phyloP scores from a whole-genome alignment of 2,797 vertebrate genomes.

The Spinus pinus region DNA sequence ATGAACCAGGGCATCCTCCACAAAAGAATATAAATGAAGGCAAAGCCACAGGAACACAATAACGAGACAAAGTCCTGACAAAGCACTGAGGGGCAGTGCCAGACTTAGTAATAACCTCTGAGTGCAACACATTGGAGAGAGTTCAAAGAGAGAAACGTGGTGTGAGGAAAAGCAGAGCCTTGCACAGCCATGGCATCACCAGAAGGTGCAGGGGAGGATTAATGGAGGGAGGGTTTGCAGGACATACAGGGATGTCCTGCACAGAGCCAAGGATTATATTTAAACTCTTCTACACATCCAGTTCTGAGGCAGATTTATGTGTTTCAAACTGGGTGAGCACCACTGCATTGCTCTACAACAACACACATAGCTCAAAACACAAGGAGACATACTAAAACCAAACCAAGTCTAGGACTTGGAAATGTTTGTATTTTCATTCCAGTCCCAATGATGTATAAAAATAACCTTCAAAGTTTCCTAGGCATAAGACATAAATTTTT shows the following conservation, averaged over 20 bases:
- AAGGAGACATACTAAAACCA: neutral
- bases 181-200: neutral
- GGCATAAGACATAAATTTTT: neutral
- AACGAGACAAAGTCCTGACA: neutral
- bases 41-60: neutral
- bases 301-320: neutral
- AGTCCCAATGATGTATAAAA: neutral
- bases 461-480: neutral
- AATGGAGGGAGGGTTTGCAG: neutral
- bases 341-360: neutral
- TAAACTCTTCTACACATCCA: neutral
- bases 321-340: neutral
- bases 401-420: neutral
- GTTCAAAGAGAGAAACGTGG: fast-evolving
- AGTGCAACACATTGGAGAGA: neutral
- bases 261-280: neutral
- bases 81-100: neutral
- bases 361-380: neutral
- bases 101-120: neutral
- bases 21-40: neutral
- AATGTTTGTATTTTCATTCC: neutral
- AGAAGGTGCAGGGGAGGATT: neutral
- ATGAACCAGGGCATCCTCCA: neutral
- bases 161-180: neutral
- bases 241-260: neutral